phyloP scores from a whole-genome alignment of 1,140 invertebrate genomes.

The Drosophila tani region DNA sequence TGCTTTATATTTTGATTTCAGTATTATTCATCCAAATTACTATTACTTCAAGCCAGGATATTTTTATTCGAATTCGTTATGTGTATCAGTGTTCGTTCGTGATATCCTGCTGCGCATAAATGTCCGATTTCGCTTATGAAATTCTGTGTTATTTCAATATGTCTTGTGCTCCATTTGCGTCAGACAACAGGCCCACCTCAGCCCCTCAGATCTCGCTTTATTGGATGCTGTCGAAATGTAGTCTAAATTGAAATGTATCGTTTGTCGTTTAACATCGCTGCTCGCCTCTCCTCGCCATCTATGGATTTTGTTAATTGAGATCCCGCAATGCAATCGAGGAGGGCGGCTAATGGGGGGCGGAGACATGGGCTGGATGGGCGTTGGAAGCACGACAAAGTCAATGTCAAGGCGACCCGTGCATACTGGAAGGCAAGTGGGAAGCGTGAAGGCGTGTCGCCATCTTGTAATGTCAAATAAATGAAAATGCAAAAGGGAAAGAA shows the following conservation, averaged over 20 bases:
- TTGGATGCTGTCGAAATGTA: conserved; percentile 67
- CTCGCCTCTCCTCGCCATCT: conserved; percentile 8
- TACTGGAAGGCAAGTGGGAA: conserved; percentile 13
- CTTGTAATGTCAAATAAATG: conserved; percentile 12
- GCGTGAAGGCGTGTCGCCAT: conserved; percentile 16
- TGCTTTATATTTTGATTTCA: background rate
- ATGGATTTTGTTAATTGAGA: conserved; percentile 42
- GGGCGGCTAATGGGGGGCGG: background rate
- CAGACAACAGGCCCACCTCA: conserved; percentile 34
- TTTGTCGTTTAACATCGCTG: conserved; percentile 47
- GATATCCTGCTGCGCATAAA: conserved; percentile 2
- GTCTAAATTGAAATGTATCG: conserved; percentile 75
- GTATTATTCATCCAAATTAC: too few species aligned
- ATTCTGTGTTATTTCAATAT: conserved; percentile 36
- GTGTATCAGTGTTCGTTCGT: background rate
- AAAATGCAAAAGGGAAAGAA: background rate
- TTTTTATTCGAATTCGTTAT: background rate
- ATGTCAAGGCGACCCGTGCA: conserved; percentile 54
- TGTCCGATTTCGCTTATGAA: conserved; percentile 10
- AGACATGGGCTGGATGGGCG: background rate
- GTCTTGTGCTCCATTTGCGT: conserved; percentile 52
- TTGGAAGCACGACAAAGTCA: conserved; percentile 48
- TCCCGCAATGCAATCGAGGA: conserved; percentile 4
- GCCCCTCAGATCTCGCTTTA: conserved; percentile 30
- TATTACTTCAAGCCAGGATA: too few species aligned